Conservation (phyloP, 2,797 vertebrate species). For the Adrianichthys oophorus region DNA sequence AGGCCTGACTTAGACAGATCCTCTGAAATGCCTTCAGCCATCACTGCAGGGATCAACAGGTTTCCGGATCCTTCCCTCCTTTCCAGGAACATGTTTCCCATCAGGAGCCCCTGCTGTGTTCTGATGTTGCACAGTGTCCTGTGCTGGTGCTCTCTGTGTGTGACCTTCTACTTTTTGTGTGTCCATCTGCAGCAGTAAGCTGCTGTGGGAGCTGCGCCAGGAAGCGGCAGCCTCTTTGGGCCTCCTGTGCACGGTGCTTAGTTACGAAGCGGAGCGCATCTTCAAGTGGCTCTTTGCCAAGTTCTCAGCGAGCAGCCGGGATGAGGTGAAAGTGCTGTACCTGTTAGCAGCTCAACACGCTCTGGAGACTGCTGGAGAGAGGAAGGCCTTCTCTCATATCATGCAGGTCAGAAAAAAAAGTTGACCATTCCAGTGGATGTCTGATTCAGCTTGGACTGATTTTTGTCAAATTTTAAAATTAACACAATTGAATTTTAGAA, state of each 20-base stretch:
- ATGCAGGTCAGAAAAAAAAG: slow-evolving; percentile 86
- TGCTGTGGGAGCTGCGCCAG: slow-evolving; percentile 95
- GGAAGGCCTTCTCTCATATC: slow-evolving; percentile 95
- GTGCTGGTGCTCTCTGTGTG: neutral
- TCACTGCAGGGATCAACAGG: too few relatives aligned
- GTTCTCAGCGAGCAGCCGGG: slow-evolving; percentile 90
- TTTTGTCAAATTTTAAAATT: too few relatives aligned
- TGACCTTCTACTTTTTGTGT: neutral
- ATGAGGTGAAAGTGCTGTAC: slow-evolving; percentile 96
- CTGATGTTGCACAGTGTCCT: too few relatives aligned
- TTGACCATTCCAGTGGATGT: too few relatives aligned
- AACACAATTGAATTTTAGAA: too few relatives aligned
- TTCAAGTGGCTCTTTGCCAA: slow-evolving; percentile 99
- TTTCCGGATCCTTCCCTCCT: too few relatives aligned
- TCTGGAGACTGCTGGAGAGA: slow-evolving; percentile 94
- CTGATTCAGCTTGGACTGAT: too few relatives aligned
- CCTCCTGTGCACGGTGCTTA: slow-evolving; percentile 91
- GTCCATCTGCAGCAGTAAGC: slow-evolving; percentile 86
- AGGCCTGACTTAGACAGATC: too few relatives aligned
- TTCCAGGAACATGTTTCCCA: too few relatives aligned
- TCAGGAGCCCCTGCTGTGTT: too few relatives aligned
- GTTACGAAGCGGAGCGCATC: slow-evolving; percentile 97
- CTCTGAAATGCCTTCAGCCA: too few relatives aligned
- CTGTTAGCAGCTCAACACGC: slow-evolving; percentile 93
- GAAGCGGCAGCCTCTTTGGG: slow-evolving; percentile 94